Base-by-base conservation (phyloP, 2,888 invertebrate species). In the Cephus pulcher region DNA sequence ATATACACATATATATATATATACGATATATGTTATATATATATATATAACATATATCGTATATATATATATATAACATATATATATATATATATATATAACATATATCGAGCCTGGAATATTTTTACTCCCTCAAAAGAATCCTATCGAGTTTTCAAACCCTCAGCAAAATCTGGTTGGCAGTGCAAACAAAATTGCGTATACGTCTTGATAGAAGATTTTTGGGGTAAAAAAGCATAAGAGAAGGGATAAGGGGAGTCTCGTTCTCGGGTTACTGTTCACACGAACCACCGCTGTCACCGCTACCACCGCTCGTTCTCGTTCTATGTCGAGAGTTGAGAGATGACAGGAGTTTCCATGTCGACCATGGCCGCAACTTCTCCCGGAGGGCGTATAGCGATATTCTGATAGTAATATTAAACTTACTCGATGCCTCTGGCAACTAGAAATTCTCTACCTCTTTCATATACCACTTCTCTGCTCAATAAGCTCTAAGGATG, bases 331-430 rank as follows among this genome's bases (percentile, higher is more conserved):
- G 78, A 82, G 80, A 79, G 81, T 78, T 78, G 80, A 83, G 84
- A 81, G 83, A 80, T 82, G 83, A 83, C 81, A 82, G 84, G 83
- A 84, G 85, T 84, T 86, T 80, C 80, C 82, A 80, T 79, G 86
- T 85, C 84, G 81, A 81, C 81, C 81, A 80, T 82, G 79, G 80
- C 84, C 85, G 81, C 87, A 86, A 84, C 83, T 84, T 83, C 79
- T 82, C 82, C 84, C 84, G 76, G 82, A 82, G 84, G 87, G 83
- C 82, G 80, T 79, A 68, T 37, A 76, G 80, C 82, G 82, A 82
- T 83, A 86, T 86, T 87, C 87, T 82, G 88, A 89, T 87, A 85
- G 85, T 84, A 85, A 87, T 87, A 88, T 88, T 84, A 87, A 88
- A 88, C 84, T 87, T 87, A 82, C 78, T 85, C 81, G 83, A 85